Base-by-base conservation (phyloP, 92 coral and sea anemone genomes). In the Heteractis magnifica region DNA sequence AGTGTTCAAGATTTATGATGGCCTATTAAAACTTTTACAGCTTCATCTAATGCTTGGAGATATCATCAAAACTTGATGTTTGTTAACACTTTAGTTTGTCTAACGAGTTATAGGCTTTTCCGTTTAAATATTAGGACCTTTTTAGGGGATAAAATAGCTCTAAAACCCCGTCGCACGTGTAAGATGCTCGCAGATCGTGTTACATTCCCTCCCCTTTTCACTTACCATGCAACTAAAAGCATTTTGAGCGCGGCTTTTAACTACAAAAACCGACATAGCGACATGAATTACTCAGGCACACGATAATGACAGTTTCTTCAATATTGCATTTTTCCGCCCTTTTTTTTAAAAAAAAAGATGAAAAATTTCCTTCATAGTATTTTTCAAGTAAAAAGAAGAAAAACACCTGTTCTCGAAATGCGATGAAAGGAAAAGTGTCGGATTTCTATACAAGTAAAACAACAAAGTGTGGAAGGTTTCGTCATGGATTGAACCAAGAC, bases 81-180 rank as follows among this genome's bases (percentile, higher is more conserved):
- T 82, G 86, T 82, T 82, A 82, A 82, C 86, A 72, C 79, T 82
- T 72, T 74, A 74, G 86, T 72, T 72, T 82, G 86, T 53, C 79
- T 82, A 82, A 82, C 86, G 86, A 82, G 68, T 73, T 52, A 77
- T 49, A 60, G 86, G 86, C 65, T 55, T 82, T 82, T 82, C 86
- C 86, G 86, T 75, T 75, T 20, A 60, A 82, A 82, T 55, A 82
- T 55, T 82, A 79, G 85, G 51, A 26, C 50, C 78, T 72, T 58
- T 56, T 56, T 72, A 74, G 79, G 41, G 65, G 86, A 82, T 70
- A 68, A 82, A 73, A 56, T 73, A 73, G 77, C 65, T 56, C 58
- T 52, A 56, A 82, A 81, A 72, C 60, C 56, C 8, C 15, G 72
- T 23, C 56, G 79, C 84, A 81, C 84, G 84, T 81, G 84, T 52